Evolutionary conservation across 1,140 invertebrate species (phyloP).

Genomic region (Aphis gossypii): DNA sequence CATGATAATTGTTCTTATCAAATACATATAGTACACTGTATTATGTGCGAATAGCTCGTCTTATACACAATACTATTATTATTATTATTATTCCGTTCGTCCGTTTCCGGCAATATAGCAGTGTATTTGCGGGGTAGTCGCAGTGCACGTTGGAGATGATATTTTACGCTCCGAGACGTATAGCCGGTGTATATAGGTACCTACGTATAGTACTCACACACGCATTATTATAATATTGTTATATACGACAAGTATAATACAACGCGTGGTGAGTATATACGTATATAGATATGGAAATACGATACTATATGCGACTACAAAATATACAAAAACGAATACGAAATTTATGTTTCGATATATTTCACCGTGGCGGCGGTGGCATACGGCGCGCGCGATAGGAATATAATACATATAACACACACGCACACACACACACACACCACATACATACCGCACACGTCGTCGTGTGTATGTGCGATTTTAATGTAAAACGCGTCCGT

Average conservation of each 20-base stretch:
- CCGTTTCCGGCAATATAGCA: neutral
- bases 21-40: no score
- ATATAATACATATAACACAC: neutral
- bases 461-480: neutral
- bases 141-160: neutral
- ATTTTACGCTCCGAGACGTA: neutral
- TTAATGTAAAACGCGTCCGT: slow-evolving; percentile 15
- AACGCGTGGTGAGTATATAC: neutral
- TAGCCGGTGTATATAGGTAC: neutral
- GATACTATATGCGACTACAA: neutral
- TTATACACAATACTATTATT: neutral
- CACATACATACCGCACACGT: neutral
- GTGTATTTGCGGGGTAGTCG: neutral
- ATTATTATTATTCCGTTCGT: neutral
- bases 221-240: neutral
- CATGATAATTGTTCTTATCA: neutral
- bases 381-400: neutral
- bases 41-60: neutral
- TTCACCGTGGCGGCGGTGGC: neutral
- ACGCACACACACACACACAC: no score
- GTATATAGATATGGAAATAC: neutral
- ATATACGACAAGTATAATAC: neutral
- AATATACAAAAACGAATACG: slow-evolving; percentile 2
- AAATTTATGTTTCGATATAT: slow-evolving; percentile 10
- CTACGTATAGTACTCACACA: no score